A percentile compares a stretch with the other conserved stretches of the same genome.
Evolutionary conservation across 2,888 invertebrate genomes (phyloP).

Genomic region (Oegoconia quadripuncta): DNA sequence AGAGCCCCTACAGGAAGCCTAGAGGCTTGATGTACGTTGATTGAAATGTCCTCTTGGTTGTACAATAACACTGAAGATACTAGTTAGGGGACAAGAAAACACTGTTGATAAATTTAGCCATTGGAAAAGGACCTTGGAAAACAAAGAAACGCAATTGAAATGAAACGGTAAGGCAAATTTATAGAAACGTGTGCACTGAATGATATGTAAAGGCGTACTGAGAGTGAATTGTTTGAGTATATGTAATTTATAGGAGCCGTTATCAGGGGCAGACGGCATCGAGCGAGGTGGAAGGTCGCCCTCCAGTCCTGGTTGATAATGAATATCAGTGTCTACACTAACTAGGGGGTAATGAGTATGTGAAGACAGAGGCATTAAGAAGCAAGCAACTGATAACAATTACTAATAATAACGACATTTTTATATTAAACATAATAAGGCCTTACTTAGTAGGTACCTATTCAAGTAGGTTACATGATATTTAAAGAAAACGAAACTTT

Average conservation of each 20-base stretch:
- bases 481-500: no score
- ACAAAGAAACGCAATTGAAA: slow-evolving; percentile 19
- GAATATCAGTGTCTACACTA: slow-evolving; percentile 54
- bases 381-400: no score
- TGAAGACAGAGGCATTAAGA: slow-evolving; percentile 1
- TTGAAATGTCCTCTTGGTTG: slow-evolving; percentile 23
- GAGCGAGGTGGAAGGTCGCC: slow-evolving; percentile 53
- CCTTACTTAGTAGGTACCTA: no score
- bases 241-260: slow-evolving; percentile 57
- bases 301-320: slow-evolving; percentile 42
- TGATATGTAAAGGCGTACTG: slow-evolving; percentile 34
- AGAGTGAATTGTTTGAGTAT: slow-evolving; percentile 28
- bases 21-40: slow-evolving; percentile 2
- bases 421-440: no score
- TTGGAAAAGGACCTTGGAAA: slow-evolving; percentile 36
- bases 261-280: slow-evolving; percentile 57
- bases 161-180: neutral
- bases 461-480: no score
- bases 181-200: slow-evolving; percentile 32
- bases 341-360: slow-evolving; percentile 65
- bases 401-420: no score
- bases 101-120: slow-evolving; percentile 69
- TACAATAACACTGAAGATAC: slow-evolving; percentile 35
- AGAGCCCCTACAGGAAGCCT: slow-evolving; percentile 15
- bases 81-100: slow-evolving; percentile 67